Evolutionary conservation across 2,113 vertebrate species (phyloP).

Genomic region (Epinephelus fuscoguttatus): DNA sequence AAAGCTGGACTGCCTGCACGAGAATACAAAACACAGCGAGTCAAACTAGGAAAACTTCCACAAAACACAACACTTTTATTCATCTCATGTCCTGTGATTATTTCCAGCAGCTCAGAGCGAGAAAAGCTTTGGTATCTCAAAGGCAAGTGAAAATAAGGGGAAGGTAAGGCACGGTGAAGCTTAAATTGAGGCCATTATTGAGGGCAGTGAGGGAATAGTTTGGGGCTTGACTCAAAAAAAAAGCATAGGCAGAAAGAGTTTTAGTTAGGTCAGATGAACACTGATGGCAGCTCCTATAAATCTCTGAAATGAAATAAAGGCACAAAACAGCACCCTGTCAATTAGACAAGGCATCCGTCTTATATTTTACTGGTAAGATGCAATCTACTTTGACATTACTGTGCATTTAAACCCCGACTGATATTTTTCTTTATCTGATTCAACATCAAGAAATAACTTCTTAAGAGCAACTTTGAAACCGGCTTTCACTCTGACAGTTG

Average conservation of each 20-base stretch:
- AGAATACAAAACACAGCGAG: conserved; percentile 50
- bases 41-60: conserved; percentile 45
- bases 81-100: conserved; percentile 73
- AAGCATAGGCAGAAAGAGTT: conserved; percentile 52
- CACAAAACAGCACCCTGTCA: conserved; percentile 35
- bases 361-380: background rate
- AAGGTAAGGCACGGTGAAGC: conserved; percentile 71
- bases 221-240: conserved; percentile 59
- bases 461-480: conserved; percentile 16
- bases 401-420: conserved; percentile 10
- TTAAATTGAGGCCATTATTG: conserved; percentile 82
- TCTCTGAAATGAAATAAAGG: conserved; percentile 39
- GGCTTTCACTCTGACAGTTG: conserved; percentile 39
- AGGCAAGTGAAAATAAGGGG: conserved; percentile 67
- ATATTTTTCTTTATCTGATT: conserved; percentile 32
- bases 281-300: conserved; percentile 49
- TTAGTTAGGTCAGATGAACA: conserved; percentile 68
- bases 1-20: conserved; percentile 5
- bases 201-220: conserved; percentile 76
- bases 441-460: conserved; percentile 29
- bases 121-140: conserved; percentile 69
- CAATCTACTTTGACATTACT: conserved; percentile 12
- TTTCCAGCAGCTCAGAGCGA: conserved; percentile 69
- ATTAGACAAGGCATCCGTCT: conserved; percentile 13
- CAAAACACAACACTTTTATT: conserved; percentile 64